These are phyloP conservation scores for Timema podura DNA, from an alignment of 2,888 invertebrate species.

Conservation along the genomic window DNA sequence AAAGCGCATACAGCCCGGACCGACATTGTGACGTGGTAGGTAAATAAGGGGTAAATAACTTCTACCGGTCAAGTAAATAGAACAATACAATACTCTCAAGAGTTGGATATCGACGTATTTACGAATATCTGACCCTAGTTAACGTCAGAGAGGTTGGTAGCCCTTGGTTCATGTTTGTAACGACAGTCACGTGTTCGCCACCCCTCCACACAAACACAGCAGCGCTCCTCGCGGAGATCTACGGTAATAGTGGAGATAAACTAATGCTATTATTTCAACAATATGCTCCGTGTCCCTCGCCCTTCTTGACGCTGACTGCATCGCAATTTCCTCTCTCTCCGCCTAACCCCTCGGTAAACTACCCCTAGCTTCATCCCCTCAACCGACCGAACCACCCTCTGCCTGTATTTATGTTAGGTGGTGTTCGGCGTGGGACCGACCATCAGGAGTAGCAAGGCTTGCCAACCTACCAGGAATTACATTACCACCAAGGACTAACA, in stretches of 20 bases:
- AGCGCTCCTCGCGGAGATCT: constrained; percentile 17
- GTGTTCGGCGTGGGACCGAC: not conserved
- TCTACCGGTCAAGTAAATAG: too few relatives aligned
- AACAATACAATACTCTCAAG: too few relatives aligned
- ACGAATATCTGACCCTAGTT: too few relatives aligned
- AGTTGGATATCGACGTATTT: too few relatives aligned
- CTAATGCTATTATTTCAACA: constrained; percentile 33
- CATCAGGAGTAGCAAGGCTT: not conserved
- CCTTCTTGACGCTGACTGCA: constrained; percentile 14
- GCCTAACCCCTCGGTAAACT: not conserved
- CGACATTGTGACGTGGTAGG: too few relatives aligned
- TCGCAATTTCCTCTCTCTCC: constrained; percentile 14
- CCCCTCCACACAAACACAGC: constrained; percentile 8
- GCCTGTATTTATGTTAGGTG: constrained; percentile 9
- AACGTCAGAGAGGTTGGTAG: too few relatives aligned
- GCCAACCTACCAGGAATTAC: too few relatives aligned
- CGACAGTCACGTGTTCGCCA: too few relatives aligned
- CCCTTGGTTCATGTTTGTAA: too few relatives aligned
- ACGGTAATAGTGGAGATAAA: constrained; percentile 31
- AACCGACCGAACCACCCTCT: constrained; percentile 1
- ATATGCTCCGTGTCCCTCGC: constrained; percentile 28
- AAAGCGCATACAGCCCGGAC: too few relatives aligned
- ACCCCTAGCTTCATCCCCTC: not conserved
- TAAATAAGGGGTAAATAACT: too few relatives aligned
- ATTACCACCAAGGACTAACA: too few relatives aligned